These are phyloP conservation scores for Heliornis fulica DNA, from an alignment of 2,113 vertebrate species.

Conservation along the genomic window DNA sequence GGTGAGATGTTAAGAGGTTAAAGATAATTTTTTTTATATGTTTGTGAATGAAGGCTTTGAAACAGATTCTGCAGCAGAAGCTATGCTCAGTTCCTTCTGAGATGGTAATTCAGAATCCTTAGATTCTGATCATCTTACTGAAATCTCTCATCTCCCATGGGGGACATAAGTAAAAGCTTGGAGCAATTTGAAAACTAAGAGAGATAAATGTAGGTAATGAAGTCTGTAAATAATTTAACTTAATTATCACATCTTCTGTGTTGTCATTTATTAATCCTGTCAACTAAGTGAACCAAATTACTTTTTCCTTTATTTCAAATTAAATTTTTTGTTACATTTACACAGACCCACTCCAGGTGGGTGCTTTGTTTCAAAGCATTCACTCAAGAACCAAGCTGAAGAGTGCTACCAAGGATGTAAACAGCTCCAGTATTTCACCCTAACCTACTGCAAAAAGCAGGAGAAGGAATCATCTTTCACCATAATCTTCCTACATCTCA, in stretches of 20 bases:
- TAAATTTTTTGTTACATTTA: background rate
- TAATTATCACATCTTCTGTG: background rate
- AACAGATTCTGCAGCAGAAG: background rate
- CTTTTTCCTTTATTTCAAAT: background rate
- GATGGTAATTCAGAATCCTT: background rate
- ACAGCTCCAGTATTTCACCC: background rate
- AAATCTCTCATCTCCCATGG: background rate
- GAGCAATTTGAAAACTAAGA: background rate
- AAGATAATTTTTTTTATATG: background rate
- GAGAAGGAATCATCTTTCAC: background rate
- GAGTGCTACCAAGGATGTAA: background rate
- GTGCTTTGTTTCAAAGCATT: background rate
- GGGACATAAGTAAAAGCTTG: background rate
- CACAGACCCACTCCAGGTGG: background rate
- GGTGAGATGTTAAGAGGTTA: background rate
- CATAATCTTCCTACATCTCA: too few species aligned
- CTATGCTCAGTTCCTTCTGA: background rate
- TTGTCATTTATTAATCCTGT: background rate
- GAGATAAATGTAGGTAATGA: constrained; percentile 24
- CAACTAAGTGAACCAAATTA: background rate
- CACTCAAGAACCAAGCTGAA: background rate
- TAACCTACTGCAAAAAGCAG: background rate
- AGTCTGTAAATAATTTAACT: background rate
- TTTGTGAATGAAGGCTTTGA: background rate
- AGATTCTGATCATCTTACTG: background rate